phyloP scores from a whole-genome alignment of 2,888 invertebrate species.

The Agrochola litura region DNA sequence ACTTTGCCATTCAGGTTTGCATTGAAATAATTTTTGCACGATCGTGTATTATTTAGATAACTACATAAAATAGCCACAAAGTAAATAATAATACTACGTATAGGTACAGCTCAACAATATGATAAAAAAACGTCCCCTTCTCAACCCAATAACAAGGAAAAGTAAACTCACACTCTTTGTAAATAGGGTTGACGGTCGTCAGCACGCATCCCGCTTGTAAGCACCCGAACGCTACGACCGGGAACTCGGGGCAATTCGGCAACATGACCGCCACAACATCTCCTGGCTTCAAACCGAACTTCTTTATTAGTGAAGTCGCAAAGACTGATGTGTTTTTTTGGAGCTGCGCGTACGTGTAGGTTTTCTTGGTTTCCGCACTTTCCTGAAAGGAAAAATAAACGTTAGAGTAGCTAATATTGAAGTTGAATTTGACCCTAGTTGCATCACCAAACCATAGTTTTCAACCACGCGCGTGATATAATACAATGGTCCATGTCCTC shows the following conservation, averaged over 20 bases:
- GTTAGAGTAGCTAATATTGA: neutral
- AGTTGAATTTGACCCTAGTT: neutral
- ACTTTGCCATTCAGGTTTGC: neutral
- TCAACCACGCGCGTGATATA: neutral
- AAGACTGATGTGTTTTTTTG: slow-evolving; percentile 91
- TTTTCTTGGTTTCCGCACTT: slow-evolving; percentile 85
- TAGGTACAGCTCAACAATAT: neutral
- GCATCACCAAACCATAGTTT: neutral
- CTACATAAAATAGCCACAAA: neutral
- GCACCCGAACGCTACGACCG: slow-evolving; percentile 92
- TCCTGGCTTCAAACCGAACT: slow-evolving; percentile 91
- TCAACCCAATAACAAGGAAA: slow-evolving; percentile 2
- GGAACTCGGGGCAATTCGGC: slow-evolving; percentile 94
- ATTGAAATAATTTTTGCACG: neutral
- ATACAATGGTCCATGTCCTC: no score
- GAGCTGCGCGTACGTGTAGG: slow-evolving; percentile 85
- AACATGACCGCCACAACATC: slow-evolving; percentile 93
- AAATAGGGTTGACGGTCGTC: slow-evolving; percentile 94
- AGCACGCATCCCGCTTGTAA: slow-evolving; percentile 93
- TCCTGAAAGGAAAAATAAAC: slow-evolving; percentile 75
- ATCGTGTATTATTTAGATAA: no score
- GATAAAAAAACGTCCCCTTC: neutral
- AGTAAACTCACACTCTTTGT: slow-evolving; percentile 90
- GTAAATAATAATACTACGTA: neutral
- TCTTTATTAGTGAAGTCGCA: slow-evolving; percentile 91